phyloP scores from a whole-genome alignment of 2,113 vertebrate genomes.

The Colinus virginianus region DNA sequence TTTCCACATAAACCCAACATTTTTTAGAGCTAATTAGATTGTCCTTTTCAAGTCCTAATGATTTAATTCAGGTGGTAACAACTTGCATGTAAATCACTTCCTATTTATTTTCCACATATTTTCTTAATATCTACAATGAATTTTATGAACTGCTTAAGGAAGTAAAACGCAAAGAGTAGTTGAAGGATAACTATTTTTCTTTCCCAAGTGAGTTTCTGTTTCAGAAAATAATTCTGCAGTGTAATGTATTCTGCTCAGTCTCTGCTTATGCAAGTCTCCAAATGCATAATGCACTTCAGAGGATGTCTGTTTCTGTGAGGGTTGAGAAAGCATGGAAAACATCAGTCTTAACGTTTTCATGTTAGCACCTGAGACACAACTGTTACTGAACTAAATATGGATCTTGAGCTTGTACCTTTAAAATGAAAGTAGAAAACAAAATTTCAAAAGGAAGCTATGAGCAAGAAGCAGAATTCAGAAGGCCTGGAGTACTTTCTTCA shows the following conservation, averaged over 20 bases:
- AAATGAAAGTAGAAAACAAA: neutral
- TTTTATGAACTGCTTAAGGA: neutral
- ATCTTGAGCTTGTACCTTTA: neutral
- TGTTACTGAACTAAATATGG: neutral
- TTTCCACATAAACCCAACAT: neutral
- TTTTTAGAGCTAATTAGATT: neutral
- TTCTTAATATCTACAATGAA: neutral
- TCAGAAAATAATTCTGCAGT: neutral
- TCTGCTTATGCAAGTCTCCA: neutral
- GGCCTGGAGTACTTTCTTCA: neutral
- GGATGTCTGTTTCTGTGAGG: neutral
- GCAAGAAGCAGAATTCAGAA: neutral
- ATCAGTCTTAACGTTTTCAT: neutral
- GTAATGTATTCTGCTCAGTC: neutral
- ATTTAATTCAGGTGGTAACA: neutral
- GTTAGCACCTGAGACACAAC: neutral
- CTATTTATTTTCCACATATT: neutral
- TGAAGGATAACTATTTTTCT: neutral
- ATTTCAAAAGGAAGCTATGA: neutral
- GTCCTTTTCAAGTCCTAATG: neutral
- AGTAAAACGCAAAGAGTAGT: no score
- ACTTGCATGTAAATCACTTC: neutral
- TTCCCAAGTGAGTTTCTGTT: neutral
- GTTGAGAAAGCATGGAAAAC: neutral
- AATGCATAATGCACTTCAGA: neutral